Percentiles rank a stretch among this genome's conserved stretches.
Conservation (phyloP, 2,888 invertebrate genomes). For the Dioctria linearis region DNA sequence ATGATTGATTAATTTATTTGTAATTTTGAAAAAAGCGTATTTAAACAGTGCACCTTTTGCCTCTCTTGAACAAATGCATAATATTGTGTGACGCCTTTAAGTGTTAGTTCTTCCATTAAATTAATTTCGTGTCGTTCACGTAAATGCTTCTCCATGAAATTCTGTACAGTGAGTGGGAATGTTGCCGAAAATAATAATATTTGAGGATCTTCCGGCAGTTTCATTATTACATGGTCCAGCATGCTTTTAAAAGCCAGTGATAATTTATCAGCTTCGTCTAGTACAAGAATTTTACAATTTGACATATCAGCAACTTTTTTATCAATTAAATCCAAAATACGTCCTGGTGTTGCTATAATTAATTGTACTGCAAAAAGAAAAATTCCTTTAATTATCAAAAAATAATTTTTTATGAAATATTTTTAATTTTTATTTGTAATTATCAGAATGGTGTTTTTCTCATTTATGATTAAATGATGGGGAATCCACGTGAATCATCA, state of each 20-base stretch:
- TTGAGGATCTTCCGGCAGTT: slow-evolving; percentile 95
- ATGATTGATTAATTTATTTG: too few relatives aligned
- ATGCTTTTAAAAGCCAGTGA: slow-evolving; percentile 99
- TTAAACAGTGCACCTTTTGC: slow-evolving; percentile 99
- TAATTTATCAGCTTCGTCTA: slow-evolving; percentile 99
- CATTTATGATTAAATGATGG: too few relatives aligned
- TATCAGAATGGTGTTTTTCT: too few relatives aligned
- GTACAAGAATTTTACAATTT: slow-evolving; percentile 95
- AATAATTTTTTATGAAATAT: slow-evolving; percentile 20
- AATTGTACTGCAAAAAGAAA: slow-evolving; percentile 17
- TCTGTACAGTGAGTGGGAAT: slow-evolving; percentile 67
- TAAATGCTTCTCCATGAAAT: too few relatives aligned
- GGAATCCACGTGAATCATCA: slow-evolving; percentile 58
- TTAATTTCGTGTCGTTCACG: too few relatives aligned
- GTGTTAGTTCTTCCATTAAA: slow-evolving; percentile 91
- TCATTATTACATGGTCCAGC: slow-evolving; percentile 95
- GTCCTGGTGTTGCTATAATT: too few relatives aligned
- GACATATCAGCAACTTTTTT: slow-evolving; percentile 96
- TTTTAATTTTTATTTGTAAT: not conserved
- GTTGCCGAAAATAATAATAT: slow-evolving; percentile 98
- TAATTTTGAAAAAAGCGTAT: slow-evolving; percentile 72
- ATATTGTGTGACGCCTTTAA: slow-evolving; percentile 99
- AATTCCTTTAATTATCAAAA: not conserved
- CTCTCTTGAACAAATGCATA: slow-evolving; percentile 99
- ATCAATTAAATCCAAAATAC: slow-evolving; percentile 72